Evolutionary conservation across 2,113 vertebrate genomes (phyloP).

Genomic region (Aspiorhynchus laticeps): DNA sequence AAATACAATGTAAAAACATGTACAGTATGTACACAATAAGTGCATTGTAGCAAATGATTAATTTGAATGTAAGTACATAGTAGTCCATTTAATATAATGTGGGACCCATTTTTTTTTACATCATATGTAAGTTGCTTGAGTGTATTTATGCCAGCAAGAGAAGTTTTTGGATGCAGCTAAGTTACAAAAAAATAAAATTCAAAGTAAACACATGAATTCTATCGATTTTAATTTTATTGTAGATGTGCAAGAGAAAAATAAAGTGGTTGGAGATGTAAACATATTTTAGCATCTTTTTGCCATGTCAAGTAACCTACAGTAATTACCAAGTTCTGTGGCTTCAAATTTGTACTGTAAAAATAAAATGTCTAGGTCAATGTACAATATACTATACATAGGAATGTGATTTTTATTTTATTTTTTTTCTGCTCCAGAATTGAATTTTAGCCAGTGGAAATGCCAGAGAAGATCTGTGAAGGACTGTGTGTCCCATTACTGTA

Average conservation of each 20-base stretch:
- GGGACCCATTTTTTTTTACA: no score
- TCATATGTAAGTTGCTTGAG: neutral
- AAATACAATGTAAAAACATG: no score
- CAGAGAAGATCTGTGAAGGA: neutral
- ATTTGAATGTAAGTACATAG: no score
- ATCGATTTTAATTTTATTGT: neutral
- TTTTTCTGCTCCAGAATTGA: neutral
- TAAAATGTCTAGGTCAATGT: neutral
- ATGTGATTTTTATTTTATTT: neutral
- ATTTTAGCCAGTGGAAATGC: neutral
- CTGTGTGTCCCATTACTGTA: neutral
- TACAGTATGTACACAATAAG: no score
- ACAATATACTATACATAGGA: neutral
- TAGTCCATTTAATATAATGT: no score
- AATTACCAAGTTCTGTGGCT: neutral
- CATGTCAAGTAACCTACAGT: no score
- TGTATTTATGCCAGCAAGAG: neutral
- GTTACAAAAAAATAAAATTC: neutral
- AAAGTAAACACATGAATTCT: neutral
- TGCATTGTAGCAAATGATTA: no score
- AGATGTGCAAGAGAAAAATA: neutral
- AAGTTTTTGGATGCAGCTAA: neutral
- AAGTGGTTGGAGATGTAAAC: neutral
- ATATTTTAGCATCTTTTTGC: no score
- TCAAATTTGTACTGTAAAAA: neutral